Evolutionary conservation across 1,140 invertebrate species (phyloP).

Genomic region (Condylostylus longicornis): DNA sequence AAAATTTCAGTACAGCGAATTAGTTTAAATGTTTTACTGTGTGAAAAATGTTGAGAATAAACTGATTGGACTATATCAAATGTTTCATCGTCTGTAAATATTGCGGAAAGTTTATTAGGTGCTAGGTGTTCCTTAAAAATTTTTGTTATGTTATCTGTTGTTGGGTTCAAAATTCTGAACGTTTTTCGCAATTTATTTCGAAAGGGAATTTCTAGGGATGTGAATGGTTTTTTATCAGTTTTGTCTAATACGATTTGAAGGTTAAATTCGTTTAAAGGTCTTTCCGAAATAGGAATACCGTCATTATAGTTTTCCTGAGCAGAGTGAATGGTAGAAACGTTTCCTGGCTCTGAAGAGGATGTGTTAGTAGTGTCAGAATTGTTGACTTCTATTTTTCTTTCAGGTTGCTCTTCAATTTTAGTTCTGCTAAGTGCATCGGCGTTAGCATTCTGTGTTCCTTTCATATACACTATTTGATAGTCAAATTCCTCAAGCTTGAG

Average conservation of each 20-base stretch:
- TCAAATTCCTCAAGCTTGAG: constrained; percentile 19
- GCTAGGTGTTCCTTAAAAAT: constrained; percentile 12
- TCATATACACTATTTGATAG: constrained; percentile 20
- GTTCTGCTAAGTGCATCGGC: constrained; percentile 3
- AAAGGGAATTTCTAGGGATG: constrained; percentile 7
- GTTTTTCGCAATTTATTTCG: constrained; percentile 8
- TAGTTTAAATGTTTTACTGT: constrained; percentile 15
- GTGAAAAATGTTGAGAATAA: constrained; percentile 12
- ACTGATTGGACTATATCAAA: constrained; percentile 5
- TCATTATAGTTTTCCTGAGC: constrained; percentile 2
- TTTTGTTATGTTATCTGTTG: constrained; percentile 6
- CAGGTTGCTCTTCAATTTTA: background rate
- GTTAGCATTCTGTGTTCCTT: constrained; percentile 10
- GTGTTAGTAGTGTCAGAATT: background rate
- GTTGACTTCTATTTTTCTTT: background rate
- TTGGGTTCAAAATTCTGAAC: constrained; percentile 3
- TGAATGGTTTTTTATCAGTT: constrained; percentile 4
- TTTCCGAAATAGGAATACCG: constrained; percentile 10
- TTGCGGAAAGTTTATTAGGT: constrained; percentile 7
- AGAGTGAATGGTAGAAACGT: constrained; percentile 5
- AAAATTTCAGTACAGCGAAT: constrained; percentile 13
- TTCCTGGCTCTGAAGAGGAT: no score
- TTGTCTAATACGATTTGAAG: constrained; percentile 6
- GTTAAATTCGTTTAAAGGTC: constrained; percentile 11
- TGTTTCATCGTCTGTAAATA: constrained; percentile 10